Evolutionary conservation across 1,140 invertebrate species (phyloP).

Genomic region (Parasteatoda tepidariorum): DNA sequence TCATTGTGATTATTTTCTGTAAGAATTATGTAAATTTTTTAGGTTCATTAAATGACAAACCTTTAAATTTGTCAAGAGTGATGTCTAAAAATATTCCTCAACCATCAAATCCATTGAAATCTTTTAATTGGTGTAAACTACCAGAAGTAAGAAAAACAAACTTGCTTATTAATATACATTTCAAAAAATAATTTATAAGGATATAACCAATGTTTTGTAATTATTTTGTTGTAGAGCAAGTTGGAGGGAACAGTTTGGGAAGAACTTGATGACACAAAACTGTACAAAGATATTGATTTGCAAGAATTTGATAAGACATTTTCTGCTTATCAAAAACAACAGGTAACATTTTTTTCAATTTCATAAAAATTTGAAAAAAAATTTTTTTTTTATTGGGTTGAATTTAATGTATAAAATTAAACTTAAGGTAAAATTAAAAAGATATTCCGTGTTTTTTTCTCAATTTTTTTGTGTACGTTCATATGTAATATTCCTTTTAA

Average conservation of each 20-base stretch:
- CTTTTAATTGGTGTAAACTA: slow-evolving; percentile 97
- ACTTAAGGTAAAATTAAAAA: background rate
- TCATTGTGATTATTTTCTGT: too few relatives aligned
- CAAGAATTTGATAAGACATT: slow-evolving; percentile 94
- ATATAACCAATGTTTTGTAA: too few relatives aligned
- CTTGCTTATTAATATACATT: too few relatives aligned
- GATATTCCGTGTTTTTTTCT: background rate
- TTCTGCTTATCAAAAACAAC: slow-evolving; percentile 93
- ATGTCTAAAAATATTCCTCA: slow-evolving; percentile 82
- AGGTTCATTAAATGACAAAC: slow-evolving; percentile 57
- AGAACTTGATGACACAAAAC: slow-evolving; percentile 90
- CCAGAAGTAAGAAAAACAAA: slow-evolving; percentile 77
- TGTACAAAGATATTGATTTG: slow-evolving; percentile 92
- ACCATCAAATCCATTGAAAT: slow-evolving; percentile 91
- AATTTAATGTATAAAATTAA: too few relatives aligned
- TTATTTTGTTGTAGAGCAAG: slow-evolving; percentile 70
- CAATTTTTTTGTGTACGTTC: background rate
- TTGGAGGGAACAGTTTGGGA: slow-evolving; percentile 90
- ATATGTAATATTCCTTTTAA: too few relatives aligned
- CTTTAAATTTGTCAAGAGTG: slow-evolving; percentile 33
- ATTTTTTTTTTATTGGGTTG: background rate
- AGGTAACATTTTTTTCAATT: slow-evolving; percentile 70
- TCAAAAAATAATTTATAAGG: too few relatives aligned
- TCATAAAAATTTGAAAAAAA: background rate
- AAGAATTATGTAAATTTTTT: too few relatives aligned